Percentiles rank a stretch among this genome's conserved stretches.
phyloP scores from a whole-genome alignment of 2,888 invertebrate species.

The Oligia fasciuncula region DNA sequence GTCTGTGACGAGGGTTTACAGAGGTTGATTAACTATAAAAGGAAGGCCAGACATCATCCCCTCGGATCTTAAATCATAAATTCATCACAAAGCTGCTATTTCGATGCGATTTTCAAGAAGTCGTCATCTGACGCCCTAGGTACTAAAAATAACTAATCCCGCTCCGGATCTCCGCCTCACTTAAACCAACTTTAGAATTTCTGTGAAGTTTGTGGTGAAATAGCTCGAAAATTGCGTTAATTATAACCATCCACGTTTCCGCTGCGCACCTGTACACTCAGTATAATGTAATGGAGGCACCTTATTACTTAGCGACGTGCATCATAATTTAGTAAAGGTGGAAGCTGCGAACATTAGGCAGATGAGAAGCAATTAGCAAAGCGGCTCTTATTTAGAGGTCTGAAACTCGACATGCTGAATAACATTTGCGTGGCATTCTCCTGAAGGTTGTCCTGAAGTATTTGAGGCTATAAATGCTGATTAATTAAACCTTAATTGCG shows the following conservation, averaged over 20 bases:
- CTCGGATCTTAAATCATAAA: slow-evolving; percentile 28
- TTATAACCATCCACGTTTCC: slow-evolving; percentile 39
- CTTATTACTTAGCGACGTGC: slow-evolving; percentile 48
- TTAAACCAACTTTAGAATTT: slow-evolving; percentile 36
- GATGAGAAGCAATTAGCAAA: slow-evolving; percentile 50
- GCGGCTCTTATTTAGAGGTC: slow-evolving; percentile 34
- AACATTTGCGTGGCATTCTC: slow-evolving; percentile 1
- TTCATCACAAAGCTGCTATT: slow-evolving; percentile 1
- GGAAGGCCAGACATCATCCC: slow-evolving; percentile 19
- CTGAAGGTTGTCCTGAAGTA: background rate
- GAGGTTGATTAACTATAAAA: slow-evolving; percentile 18
- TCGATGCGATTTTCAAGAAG: slow-evolving; percentile 22
- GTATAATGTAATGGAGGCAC: slow-evolving; percentile 39
- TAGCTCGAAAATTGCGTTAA: slow-evolving; percentile 26
- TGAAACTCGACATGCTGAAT: slow-evolving; percentile 2
- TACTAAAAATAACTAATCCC: slow-evolving; percentile 39
- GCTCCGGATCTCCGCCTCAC: slow-evolving; percentile 16
- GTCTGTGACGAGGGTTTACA: slow-evolving; percentile 42
- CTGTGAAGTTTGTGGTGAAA: slow-evolving; percentile 34
- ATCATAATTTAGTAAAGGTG: slow-evolving; percentile 58
- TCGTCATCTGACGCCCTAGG: slow-evolving; percentile 12
- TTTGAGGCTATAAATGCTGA: background rate
- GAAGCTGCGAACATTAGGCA: slow-evolving; percentile 53
- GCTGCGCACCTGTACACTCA: slow-evolving; percentile 18
- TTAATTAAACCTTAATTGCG: background rate